Evolutionary conservation across 2,888 invertebrate species (phyloP).

Genomic region (Heliconius aoede): DNA sequence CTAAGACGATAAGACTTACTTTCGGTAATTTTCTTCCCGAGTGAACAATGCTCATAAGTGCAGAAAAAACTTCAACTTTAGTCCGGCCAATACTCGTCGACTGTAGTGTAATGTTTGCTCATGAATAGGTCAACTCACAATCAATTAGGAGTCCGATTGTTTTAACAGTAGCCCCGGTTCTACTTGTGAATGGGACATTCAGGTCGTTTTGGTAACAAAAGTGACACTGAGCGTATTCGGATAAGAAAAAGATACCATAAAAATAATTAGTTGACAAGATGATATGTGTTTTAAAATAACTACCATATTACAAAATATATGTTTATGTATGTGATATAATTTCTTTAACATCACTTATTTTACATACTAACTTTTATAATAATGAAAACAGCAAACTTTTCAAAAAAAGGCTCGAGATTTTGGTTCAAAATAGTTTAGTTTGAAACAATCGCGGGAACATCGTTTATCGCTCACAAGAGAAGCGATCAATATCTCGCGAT

Average conservation of each 20-base stretch:
- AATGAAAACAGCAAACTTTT: background rate
- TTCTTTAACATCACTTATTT: no score
- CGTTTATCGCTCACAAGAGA: background rate
- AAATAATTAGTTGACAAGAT: background rate
- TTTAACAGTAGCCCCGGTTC: background rate
- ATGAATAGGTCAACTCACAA: slow-evolving; percentile 14
- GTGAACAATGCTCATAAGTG: no score
- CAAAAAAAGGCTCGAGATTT: background rate
- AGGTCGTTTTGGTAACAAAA: background rate
- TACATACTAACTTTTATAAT: no score
- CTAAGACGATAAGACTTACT: no score
- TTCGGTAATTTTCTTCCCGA: no score
- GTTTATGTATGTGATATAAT: no score
- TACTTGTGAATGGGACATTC: background rate
- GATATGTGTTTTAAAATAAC: no score
- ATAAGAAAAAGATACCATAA: background rate
- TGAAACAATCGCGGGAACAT: background rate
- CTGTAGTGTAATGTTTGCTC: slow-evolving; percentile 8
- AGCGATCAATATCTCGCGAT: slow-evolving; percentile 11
- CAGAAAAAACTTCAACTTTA: background rate
- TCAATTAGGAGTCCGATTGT: slow-evolving; percentile 14
- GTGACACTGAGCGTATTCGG: background rate
- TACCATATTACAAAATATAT: no score
- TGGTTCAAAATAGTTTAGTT: background rate
- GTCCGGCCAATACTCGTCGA: background rate